Conservation (phyloP, 2,888 invertebrate species). For the Eurois occulta region DNA sequence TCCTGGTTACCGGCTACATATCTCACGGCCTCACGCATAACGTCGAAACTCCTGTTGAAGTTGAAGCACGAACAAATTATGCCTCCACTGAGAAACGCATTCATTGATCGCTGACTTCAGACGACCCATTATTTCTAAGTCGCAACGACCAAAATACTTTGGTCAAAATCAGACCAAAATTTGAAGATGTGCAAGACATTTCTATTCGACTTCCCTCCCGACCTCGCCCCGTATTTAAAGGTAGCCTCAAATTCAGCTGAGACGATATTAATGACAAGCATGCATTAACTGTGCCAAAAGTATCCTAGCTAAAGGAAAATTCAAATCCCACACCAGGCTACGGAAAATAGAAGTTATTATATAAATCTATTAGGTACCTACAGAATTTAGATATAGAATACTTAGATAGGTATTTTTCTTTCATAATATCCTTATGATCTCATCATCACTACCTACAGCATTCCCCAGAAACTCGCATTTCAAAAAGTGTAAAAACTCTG, state of each 20-base stretch:
- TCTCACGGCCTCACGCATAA: slow-evolving; percentile 10
- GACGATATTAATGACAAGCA: slow-evolving; percentile 57
- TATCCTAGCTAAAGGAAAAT: slow-evolving; percentile 34
- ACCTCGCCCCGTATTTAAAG: slow-evolving; percentile 61
- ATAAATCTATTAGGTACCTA: neutral
- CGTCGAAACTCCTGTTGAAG: slow-evolving; percentile 3
- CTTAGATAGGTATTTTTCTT: neutral
- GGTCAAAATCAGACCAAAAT: slow-evolving; percentile 8
- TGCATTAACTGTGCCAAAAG: slow-evolving; percentile 16
- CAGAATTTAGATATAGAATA: slow-evolving; percentile 8
- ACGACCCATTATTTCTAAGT: neutral
- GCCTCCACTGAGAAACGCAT: slow-evolving; percentile 1
- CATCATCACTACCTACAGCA: neutral
- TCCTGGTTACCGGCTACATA: slow-evolving; percentile 12
- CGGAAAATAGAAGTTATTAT: slow-evolving; percentile 70
- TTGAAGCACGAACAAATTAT: slow-evolving; percentile 14
- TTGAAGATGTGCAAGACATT: slow-evolving; percentile 3
- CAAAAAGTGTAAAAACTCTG: neutral
- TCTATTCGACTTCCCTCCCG: too few species aligned
- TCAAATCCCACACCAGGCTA: slow-evolving; percentile 72
- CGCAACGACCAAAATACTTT: neutral
- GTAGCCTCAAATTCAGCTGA: slow-evolving; percentile 73
- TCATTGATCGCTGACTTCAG: neutral
- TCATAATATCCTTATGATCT: neutral
- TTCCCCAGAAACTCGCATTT: neutral